A percentile compares a stretch with the other conserved stretches of the same genome.
phyloP scores from a whole-genome alignment of 2,797 vertebrate species.

The Anomalospiza imberbis region DNA sequence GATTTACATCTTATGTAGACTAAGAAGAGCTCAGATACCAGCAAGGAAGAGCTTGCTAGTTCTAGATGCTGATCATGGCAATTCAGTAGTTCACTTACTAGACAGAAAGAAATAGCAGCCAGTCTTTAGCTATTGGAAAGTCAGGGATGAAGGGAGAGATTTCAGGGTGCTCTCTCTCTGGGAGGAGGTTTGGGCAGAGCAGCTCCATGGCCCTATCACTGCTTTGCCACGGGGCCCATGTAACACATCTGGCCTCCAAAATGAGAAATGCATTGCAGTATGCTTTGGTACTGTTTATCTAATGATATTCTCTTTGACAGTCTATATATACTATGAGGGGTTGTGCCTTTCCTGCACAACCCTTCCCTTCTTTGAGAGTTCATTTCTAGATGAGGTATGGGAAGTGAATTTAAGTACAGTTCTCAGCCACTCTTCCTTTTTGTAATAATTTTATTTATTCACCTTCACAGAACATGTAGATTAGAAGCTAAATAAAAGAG shows the following conservation, averaged over 20 bases:
- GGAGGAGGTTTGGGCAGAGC: not conserved
- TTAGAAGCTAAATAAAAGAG: not conserved
- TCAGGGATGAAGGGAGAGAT: not conserved
- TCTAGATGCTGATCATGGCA: not conserved
- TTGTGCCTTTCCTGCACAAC: not conserved
- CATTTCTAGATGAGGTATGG: not conserved
- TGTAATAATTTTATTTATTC: not conserved
- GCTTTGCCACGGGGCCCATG: not conserved
- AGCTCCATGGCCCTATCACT: not conserved
- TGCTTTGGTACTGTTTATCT: not conserved
- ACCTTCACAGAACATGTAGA: not conserved
- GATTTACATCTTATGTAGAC: not conserved
- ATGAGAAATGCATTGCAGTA: not conserved
- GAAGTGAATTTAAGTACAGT: not conserved
- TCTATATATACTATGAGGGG: accelerated
- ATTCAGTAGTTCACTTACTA: not conserved
- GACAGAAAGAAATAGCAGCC: not conserved
- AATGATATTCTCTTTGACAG: not conserved
- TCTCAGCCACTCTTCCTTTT: not conserved
- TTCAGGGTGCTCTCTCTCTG: not conserved
- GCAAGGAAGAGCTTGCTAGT: not conserved
- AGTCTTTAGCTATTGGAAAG: not conserved
- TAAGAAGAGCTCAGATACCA: not conserved
- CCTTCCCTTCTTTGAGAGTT: not conserved
- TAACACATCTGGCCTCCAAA: not conserved